Evolutionary conservation across 2,888 invertebrate species (phyloP).

Genomic region (Meiosimyza decipiens): DNA sequence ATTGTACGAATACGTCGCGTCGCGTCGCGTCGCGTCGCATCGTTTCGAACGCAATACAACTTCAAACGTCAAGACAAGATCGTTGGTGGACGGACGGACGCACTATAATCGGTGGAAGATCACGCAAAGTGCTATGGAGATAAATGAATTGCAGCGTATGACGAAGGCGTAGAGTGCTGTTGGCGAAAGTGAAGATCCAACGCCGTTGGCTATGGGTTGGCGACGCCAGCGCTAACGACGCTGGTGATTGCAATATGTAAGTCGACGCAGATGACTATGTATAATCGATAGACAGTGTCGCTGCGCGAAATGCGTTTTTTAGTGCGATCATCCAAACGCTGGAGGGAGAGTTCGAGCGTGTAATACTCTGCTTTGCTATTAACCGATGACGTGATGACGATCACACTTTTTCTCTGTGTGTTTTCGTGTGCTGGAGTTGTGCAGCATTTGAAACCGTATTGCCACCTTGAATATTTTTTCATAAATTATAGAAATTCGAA

Average conservation of each 20-base stretch:
- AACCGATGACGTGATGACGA: conserved; percentile 16
- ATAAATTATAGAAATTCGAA: too few species aligned
- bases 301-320: conserved; percentile 19
- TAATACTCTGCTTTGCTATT: too few species aligned
- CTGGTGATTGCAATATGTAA: not conserved
- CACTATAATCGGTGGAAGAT: too few species aligned
- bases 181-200: conserved; percentile 61
- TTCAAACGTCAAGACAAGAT: not conserved
- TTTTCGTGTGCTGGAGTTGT: not conserved
- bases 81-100: not conserved
- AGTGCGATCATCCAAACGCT: not conserved
- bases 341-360: not conserved
- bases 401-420: conserved; percentile 6
- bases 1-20: not conserved
- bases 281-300: not conserved
- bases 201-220: conserved; percentile 41
- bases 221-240: not conserved
- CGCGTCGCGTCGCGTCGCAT: not conserved
- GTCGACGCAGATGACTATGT: not conserved
- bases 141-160: not conserved
- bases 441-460: not conserved
- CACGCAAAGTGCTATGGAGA: not conserved
- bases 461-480: not conserved
- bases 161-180: conserved; percentile 30
- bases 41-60: not conserved